Percentiles rank a stretch among this genome's conserved stretches.
Conservation (phyloP, 2,113 vertebrate species). For the Dinomys branickii region DNA sequence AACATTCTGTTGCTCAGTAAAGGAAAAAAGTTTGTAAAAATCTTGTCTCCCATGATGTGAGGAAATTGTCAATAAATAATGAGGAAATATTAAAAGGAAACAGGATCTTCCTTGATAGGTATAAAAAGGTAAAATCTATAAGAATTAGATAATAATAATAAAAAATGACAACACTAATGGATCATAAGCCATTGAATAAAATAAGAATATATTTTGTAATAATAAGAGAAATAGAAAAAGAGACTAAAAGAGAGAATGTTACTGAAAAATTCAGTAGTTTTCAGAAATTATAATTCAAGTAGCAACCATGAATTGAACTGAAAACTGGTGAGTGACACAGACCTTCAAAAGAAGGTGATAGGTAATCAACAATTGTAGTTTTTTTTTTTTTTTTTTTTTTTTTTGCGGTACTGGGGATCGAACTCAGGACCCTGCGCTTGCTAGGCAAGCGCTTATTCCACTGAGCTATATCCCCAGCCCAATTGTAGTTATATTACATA, state of each 20-base stretch:
- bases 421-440: too few relatives aligned
- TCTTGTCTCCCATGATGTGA: background rate
- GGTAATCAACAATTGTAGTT: too few relatives aligned
- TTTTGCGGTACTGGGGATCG: too few relatives aligned
- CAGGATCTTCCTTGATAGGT: background rate
- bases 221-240: background rate
- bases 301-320: constrained; percentile 14
- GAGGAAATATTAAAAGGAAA: constrained; percentile 22
- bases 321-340: constrained; percentile 9
- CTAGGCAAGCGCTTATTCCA: too few relatives aligned
- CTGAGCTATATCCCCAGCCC: too few relatives aligned
- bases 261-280: constrained; percentile 13
- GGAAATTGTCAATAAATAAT: constrained; percentile 10
- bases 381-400: too few relatives aligned
- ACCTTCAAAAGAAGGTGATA: too few relatives aligned
- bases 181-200: constrained; percentile 27
- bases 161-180: background rate
- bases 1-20: background rate
- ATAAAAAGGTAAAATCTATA: background rate
- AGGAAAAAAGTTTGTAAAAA: background rate
- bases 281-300: constrained; percentile 10
- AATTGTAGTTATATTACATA: too few relatives aligned
- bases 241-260: background rate
- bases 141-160: background rate
- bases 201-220: constrained; percentile 23